Conservation (phyloP, 2,888 invertebrate genomes). For the Agriopis aurantiaria region DNA sequence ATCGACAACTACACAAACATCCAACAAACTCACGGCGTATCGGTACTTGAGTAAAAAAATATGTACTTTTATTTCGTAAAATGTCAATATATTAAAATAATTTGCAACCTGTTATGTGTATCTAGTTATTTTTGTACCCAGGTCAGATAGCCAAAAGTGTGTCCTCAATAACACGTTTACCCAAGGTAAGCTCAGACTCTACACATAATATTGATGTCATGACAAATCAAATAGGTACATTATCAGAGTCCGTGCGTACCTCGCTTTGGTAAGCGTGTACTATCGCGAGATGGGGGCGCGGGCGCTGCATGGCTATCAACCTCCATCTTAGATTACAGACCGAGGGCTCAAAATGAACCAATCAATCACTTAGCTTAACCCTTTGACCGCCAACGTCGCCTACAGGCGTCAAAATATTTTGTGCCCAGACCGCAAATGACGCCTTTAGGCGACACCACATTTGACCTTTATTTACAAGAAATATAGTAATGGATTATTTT, state of each 20-base stretch:
- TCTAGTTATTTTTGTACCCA: slow-evolving; percentile 39
- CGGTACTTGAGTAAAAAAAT: slow-evolving; percentile 44
- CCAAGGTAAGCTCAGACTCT: slow-evolving; percentile 31
- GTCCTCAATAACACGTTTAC: slow-evolving; percentile 38
- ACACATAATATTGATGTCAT: slow-evolving; percentile 7
- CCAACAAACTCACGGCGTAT: slow-evolving; percentile 42
- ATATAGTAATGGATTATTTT: too few species aligned
- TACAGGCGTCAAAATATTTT: too few species aligned
- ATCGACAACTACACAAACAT: slow-evolving; percentile 43
- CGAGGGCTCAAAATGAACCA: slow-evolving; percentile 1
- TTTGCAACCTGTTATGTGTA: slow-evolving; percentile 14
- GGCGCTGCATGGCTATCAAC: neutral
- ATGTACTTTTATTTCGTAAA: slow-evolving; percentile 37
- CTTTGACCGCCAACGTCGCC: too few species aligned
- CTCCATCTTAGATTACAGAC: neutral
- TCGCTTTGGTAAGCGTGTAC: slow-evolving; percentile 28
- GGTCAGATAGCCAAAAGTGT: slow-evolving; percentile 42
- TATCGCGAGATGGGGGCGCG: neutral
- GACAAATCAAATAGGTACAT: slow-evolving; percentile 17
- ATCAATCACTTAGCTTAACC: neutral
- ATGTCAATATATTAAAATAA: neutral
- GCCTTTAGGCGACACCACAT: too few species aligned
- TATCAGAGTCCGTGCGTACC: slow-evolving; percentile 5
- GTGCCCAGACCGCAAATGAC: too few species aligned
- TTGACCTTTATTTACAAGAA: too few species aligned